phyloP scores from a whole-genome alignment of 1,140 invertebrate species.

The Orussus abietinus region DNA sequence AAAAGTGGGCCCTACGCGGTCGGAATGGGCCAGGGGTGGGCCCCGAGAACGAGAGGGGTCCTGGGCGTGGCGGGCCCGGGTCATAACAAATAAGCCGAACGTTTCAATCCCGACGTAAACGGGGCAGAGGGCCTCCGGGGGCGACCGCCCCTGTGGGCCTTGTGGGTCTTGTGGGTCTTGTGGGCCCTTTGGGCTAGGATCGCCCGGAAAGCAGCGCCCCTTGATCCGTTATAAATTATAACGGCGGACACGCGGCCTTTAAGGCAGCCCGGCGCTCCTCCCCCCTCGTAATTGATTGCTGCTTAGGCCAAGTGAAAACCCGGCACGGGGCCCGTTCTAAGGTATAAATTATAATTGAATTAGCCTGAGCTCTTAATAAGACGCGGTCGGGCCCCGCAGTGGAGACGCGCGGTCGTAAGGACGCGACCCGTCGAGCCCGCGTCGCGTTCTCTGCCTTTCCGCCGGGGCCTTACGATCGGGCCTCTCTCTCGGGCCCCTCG shows the following conservation, averaged over 20 bases:
- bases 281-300: conserved; percentile 35
- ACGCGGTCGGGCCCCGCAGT: too few relatives aligned
- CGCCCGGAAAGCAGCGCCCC: background rate
- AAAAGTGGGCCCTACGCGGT: too few relatives aligned
- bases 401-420: background rate
- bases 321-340: conserved; percentile 7
- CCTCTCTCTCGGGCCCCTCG: background rate
- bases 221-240: conserved; percentile 35
- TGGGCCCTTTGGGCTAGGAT: background rate
- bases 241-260: conserved; percentile 33
- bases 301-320: conserved; percentile 4
- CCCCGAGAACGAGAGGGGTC: too few relatives aligned
- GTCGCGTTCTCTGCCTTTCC: conserved; percentile 6
- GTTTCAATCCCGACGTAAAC: conserved; percentile 39
- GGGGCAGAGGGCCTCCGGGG: too few relatives aligned
- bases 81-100: conserved; percentile 45
- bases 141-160: too few relatives aligned
- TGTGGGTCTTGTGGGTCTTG: background rate
- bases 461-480: too few relatives aligned
- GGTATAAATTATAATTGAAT: conserved; percentile 46
- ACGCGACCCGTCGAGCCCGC: conserved; percentile 8
- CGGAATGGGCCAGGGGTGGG: too few relatives aligned
- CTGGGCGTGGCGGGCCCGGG: conserved; percentile 33
- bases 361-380: conserved; percentile 40
- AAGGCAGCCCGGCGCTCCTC: too few relatives aligned